phyloP scores from a whole-genome alignment of 2,888 invertebrate genomes.

The Pinctada fucata region DNA sequence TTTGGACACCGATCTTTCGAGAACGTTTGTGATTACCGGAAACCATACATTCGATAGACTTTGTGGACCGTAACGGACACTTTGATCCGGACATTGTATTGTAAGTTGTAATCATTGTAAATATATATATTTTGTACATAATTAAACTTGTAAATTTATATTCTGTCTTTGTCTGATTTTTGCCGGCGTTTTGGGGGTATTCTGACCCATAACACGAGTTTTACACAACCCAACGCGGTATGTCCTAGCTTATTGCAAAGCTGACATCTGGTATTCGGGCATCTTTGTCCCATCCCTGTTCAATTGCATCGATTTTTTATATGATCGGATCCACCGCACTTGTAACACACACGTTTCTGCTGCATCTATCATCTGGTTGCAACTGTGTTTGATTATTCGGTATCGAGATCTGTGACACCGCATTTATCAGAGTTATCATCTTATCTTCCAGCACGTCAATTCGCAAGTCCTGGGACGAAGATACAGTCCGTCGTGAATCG shows the following conservation, averaged over 20 bases:
- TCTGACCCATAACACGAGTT: no score
- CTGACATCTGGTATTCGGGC: neutral
- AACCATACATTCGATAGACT: no score
- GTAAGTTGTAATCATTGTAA: no score
- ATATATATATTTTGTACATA: no score
- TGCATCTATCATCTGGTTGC: neutral
- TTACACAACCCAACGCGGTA: neutral
- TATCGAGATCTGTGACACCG: neutral
- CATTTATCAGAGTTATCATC: neutral
- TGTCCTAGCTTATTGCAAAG: neutral
- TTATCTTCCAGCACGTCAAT: conserved; percentile 7
- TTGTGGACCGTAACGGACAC: no score
- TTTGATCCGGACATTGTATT: no score
- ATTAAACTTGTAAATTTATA: no score
- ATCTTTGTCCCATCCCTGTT: neutral
- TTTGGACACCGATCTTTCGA: no score
- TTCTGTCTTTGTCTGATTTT: no score
- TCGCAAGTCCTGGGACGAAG: neutral
- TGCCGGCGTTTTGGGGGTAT: no score
- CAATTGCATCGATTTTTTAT: neutral
- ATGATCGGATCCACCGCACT: neutral
- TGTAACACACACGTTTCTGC: neutral
- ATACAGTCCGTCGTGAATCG: neutral
- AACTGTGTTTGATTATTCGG: neutral
- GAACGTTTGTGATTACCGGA: no score